Conservation (phyloP, 2,113 vertebrate species). For the Noturus placidus region DNA sequence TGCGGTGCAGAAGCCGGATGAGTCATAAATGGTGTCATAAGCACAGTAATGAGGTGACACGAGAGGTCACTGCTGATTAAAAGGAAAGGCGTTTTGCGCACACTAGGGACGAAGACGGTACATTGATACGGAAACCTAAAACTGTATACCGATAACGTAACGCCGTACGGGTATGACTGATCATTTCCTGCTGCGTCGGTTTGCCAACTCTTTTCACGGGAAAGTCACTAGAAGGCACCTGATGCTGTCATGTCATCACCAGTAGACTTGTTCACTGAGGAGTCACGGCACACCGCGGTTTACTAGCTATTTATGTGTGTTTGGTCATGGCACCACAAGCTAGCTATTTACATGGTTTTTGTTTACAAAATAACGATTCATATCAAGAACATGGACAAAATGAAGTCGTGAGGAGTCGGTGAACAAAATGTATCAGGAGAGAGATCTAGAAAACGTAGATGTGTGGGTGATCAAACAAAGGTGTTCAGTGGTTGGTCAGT, state of each 20-base stretch:
- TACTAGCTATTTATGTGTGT: neutral
- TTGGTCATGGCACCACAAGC: neutral
- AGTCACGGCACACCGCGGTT: neutral
- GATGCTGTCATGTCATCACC: neutral
- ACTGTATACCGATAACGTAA: neutral
- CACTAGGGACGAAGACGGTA: neutral
- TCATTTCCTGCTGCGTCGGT: neutral
- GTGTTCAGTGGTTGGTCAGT: too few relatives aligned
- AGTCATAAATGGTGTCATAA: constrained; percentile 9
- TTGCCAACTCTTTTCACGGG: neutral
- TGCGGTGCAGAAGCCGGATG: neutral
- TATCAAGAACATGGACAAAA: neutral
- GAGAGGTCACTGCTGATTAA: neutral
- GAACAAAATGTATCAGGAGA: too few relatives aligned
- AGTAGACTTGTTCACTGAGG: neutral
- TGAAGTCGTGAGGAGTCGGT: too few relatives aligned
- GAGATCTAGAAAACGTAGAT: too few relatives aligned
- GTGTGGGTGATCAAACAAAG: too few relatives aligned
- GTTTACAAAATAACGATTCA: neutral
- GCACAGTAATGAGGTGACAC: neutral
- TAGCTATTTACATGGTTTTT: too few relatives aligned
- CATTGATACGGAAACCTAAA: neutral
- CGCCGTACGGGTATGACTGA: neutral
- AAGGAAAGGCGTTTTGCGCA: neutral
- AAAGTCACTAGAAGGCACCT: neutral